phyloP scores from a whole-genome alignment of 2,113 vertebrate genomes.

The Trogon surrucura region DNA sequence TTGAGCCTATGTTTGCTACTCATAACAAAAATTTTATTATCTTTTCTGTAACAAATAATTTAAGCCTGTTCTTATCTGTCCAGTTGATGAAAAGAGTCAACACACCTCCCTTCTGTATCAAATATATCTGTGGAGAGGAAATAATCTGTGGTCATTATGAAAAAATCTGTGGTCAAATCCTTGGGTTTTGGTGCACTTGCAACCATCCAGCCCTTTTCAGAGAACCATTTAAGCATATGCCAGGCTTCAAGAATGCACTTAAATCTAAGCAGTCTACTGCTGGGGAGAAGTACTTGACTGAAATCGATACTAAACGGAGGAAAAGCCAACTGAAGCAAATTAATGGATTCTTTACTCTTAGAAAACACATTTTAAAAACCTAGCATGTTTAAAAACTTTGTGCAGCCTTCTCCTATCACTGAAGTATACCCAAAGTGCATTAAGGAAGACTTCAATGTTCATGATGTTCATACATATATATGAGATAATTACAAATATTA shows the following conservation, averaged over 20 bases:
- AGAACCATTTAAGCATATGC: neutral
- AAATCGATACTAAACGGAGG: neutral
- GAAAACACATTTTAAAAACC: neutral
- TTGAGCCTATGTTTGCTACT: neutral
- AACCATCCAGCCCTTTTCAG: neutral
- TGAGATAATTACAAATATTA: neutral
- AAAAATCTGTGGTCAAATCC: neutral
- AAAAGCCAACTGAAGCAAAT: neutral
- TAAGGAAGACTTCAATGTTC: neutral
- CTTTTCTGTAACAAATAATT: conserved; percentile 15
- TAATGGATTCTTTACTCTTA: neutral
- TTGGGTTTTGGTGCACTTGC: neutral
- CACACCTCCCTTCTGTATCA: neutral
- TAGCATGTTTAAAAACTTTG: neutral
- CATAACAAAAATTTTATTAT: neutral
- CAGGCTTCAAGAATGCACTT: neutral
- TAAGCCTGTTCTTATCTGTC: neutral
- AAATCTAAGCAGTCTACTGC: neutral
- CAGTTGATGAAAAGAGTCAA: neutral
- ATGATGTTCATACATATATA: neutral
- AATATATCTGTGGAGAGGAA: neutral
- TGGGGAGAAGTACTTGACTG: neutral
- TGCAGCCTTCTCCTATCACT: neutral
- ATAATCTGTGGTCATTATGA: neutral
- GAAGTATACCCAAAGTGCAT: neutral